Evolutionary conservation across 2,113 vertebrate species (phyloP).

Genomic region (Pygoscelis adeliae): DNA sequence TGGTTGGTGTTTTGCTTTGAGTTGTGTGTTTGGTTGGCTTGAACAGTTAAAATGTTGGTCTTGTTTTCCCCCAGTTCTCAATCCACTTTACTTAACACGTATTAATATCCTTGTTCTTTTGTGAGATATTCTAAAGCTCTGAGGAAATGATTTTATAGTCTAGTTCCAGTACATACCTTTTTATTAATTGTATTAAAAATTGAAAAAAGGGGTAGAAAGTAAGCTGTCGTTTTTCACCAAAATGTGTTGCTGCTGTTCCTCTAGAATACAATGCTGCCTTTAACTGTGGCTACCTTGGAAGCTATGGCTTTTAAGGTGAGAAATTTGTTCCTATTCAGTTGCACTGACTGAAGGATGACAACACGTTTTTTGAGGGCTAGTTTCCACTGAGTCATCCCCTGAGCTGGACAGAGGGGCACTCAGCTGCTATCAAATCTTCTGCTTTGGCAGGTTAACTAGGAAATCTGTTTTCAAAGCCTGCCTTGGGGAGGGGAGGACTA

Average conservation of each 20-base stretch:
- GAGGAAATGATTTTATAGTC: background rate
- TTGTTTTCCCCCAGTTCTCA: background rate
- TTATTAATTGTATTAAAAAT: background rate
- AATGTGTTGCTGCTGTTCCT: background rate
- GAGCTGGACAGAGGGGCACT: conserved; percentile 4
- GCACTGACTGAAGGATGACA: background rate
- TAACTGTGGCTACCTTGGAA: background rate
- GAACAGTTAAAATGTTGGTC: background rate
- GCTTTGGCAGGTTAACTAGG: conserved; percentile 26
- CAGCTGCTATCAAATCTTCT: conserved; percentile 3
- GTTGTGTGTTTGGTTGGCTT: background rate
- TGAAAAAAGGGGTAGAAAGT: background rate
- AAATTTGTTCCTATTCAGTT: conserved; percentile 26
- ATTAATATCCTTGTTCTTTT: background rate
- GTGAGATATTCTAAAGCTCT: background rate
- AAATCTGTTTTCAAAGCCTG: conserved; percentile 2
- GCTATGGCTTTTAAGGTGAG: background rate
- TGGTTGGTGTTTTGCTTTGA: background rate
- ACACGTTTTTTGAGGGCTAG: background rate
- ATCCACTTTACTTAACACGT: background rate
- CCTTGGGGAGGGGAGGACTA: background rate
- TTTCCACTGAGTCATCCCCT: conserved; percentile 51
- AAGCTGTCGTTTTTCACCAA: background rate
- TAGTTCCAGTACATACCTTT: background rate
- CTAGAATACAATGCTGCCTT: background rate